Evolutionary conservation across 2,113 vertebrate species (phyloP).

Genomic region (Sebastes fasciatus): DNA sequence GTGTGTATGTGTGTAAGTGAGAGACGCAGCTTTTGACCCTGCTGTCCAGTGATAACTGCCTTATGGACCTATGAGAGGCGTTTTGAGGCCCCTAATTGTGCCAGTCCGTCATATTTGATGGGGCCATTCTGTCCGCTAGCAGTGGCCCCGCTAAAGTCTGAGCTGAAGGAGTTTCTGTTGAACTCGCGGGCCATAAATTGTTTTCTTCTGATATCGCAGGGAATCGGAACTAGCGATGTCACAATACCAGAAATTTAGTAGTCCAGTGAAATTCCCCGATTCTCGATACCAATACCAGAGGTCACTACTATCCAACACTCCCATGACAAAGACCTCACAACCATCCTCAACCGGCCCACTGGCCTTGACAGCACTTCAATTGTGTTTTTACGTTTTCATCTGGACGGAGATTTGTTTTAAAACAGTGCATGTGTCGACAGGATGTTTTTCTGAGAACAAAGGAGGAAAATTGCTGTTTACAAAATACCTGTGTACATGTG

Average conservation of each 20-base stretch:
- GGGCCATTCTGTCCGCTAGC: not conserved
- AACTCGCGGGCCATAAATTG: too few relatives aligned
- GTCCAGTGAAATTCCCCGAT: too few relatives aligned
- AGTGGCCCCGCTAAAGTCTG: too few relatives aligned
- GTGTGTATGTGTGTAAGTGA: constrained; percentile 1
- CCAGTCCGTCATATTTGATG: constrained; percentile 26
- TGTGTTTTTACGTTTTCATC: not conserved
- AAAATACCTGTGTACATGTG: not conserved
- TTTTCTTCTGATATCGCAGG: too few relatives aligned
- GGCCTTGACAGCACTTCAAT: not conserved
- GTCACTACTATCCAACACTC: too few relatives aligned
- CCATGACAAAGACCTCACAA: too few relatives aligned
- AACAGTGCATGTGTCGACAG: too few relatives aligned
- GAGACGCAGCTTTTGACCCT: constrained; percentile 34
- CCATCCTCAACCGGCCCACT: too few relatives aligned
- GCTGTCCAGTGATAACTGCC: constrained; percentile 45
- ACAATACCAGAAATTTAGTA: too few relatives aligned
- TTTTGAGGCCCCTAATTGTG: constrained; percentile 23
- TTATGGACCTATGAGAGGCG: constrained; percentile 35
- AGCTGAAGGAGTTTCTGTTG: too few relatives aligned
- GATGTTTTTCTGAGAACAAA: not conserved
- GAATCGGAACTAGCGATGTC: too few relatives aligned
- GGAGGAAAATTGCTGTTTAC: not conserved
- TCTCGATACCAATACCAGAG: too few relatives aligned
- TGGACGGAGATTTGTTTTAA: not conserved